These are phyloP conservation scores for Ochropleura plecta DNA, from an alignment of 2,888 invertebrate genomes.

Conservation along the genomic window DNA sequence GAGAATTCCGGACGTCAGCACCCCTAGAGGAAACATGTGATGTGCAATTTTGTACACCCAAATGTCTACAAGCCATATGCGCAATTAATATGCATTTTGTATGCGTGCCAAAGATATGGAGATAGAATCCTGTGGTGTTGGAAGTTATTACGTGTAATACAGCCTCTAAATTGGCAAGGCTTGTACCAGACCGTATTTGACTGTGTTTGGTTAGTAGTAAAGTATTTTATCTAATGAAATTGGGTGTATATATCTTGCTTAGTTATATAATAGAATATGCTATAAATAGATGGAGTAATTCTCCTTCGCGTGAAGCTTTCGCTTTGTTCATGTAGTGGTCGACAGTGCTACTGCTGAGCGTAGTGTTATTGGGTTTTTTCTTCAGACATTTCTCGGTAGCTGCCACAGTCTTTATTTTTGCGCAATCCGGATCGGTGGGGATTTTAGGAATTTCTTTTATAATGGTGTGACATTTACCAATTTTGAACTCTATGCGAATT, in stretches of 20 bases:
- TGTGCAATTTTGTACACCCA: conserved; percentile 56
- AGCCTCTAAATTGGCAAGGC: conserved; percentile 28
- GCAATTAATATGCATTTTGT: conserved; percentile 63
- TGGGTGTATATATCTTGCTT: not conserved
- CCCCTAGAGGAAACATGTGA: conserved; percentile 38
- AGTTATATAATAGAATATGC: not conserved
- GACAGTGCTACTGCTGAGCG: too few species aligned
- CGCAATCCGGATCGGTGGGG: too few species aligned
- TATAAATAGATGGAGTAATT: too few species aligned
- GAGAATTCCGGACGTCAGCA: conserved; percentile 18
- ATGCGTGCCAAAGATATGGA: conserved; percentile 60
- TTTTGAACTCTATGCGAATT: too few species aligned
- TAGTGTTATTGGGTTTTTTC: too few species aligned
- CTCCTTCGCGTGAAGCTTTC: too few species aligned
- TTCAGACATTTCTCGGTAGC: too few species aligned
- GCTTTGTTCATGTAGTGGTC: too few species aligned
- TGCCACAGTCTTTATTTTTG: too few species aligned
- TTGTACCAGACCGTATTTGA: conserved; percentile 15
- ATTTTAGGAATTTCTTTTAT: too few species aligned
- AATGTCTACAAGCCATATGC: conserved; percentile 46
- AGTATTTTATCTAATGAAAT: conserved; percentile 9
- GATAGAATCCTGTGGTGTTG: conserved; percentile 34
- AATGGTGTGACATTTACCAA: too few species aligned
- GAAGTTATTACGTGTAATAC: conserved; percentile 48
- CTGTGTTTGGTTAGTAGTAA: not conserved